Conservation (phyloP, 1,140 invertebrate genomes). For the Drosophila bocqueti region DNA sequence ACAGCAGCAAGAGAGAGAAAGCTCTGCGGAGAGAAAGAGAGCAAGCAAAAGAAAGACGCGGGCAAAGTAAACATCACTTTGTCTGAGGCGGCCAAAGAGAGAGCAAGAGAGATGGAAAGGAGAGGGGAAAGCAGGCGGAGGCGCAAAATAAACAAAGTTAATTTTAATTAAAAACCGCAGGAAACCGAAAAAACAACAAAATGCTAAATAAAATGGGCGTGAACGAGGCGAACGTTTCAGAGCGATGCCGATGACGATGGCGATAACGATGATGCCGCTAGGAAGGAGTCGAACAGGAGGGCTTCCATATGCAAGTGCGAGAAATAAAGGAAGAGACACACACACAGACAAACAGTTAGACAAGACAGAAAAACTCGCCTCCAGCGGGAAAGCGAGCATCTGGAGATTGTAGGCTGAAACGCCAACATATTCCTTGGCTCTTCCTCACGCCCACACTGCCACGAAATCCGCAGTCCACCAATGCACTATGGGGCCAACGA, state of each 20-base stretch:
- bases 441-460: background rate
- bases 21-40: background rate
- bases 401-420: conserved; percentile 39
- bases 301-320: conserved; percentile 59
- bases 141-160: conserved; percentile 82
- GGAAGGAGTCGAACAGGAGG: background rate
- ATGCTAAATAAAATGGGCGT: conserved; percentile 79
- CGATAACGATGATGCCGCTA: conserved; percentile 23
- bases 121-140: conserved; percentile 1
- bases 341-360: conserved; percentile 7
- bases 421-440: conserved; percentile 16
- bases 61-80: conserved; percentile 75
- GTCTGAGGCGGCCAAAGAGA: conserved; percentile 19
- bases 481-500: conserved; percentile 11
- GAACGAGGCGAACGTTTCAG: conserved; percentile 25
- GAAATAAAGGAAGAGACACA: conserved; percentile 40
- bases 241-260: conserved; percentile 44
- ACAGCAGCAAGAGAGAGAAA: conserved; percentile 11
- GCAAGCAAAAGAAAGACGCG: conserved; percentile 34
- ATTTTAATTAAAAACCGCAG: conserved; percentile 83
- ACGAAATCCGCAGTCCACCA: conserved; percentile 45
- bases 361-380: conserved; percentile 17
- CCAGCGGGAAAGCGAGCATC: conserved; percentile 20
- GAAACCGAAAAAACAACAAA: conserved; percentile 74
- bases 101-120: background rate